Base-by-base conservation (phyloP, 2,113 vertebrate species). In the Rhinichthys klamathensis region DNA sequence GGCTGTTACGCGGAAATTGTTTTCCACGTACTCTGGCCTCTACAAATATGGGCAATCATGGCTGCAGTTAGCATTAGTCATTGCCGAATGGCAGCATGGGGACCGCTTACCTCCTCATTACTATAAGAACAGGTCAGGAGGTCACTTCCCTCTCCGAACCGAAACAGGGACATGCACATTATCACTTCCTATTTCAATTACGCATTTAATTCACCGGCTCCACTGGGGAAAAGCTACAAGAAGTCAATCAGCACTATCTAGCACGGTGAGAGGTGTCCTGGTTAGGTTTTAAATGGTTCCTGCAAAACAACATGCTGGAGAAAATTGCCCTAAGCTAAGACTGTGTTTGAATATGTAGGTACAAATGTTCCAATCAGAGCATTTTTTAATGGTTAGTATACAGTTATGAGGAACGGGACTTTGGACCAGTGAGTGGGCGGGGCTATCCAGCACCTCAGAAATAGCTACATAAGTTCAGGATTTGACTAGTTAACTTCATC, bases 1-100 rank as follows among this genome's bases (percentile, higher is more conserved):
- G 89, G 85, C 51, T 81, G 88, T 93, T 92, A 92, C 86, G 32
- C 56, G 72, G 72, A 92, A 90, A 90, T 93, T 92, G 92, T 92
- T 92, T 90, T 92, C 76, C 58, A 85, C 82, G 83, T 89, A 91
- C 85, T 79, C 85, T 88, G 87, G 87, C 76, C 75, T 38, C 78
- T 67, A 67, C 75, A 80, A 90, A 89, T 88, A 91, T 89, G 90
- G 91, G 88, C 82, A 87, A 91, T 82, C 90, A 91, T 88, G 90
- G 70, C 75, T 1, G 86, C 85, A 86, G 74, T 6, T 56, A 78
- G 61, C 15, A 44, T 11, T 32, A 70, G 58, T 69, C 67, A 80
- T 85, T 82, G 82, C 21, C 41, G n/a, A 49, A 73, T 83, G 51
- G 58, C 35, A 30, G 15, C 1, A 38, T 54, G 30, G 41, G 21